Base-by-base conservation (phyloP, 2,113 vertebrate species). In the Rhineura floridana region DNA sequence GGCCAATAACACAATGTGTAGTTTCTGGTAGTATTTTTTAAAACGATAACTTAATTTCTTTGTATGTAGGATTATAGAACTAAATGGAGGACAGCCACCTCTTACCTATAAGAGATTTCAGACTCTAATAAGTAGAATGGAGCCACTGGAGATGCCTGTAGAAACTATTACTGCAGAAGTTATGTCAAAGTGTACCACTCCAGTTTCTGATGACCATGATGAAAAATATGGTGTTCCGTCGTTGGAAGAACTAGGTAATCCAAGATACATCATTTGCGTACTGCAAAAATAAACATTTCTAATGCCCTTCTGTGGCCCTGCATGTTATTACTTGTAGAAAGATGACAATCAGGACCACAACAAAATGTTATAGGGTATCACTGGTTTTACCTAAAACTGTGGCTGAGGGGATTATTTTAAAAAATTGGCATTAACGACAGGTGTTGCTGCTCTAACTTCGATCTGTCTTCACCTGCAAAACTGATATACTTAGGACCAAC, bases 61-160 rank as follows among this genome's bases (percentile, higher is more conserved):
- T 46, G 78, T 90, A 33, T 42, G 89, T 52, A 99, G 99, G 97
- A 99, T 99, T 95, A 99, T 99, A 96, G 98, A 99, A 96, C 90
- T 98, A 79, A 99, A 99, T 90, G 98, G 98, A 77, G 98, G 98
- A 36, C 99, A 99, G 87, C 98, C 98, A 0, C 99, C 99, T 87
- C 97, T 99, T 85, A 99, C 99, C 72, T 99, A 99, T 93, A 99
- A 99, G 93, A 96, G 98, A 90, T 99, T 99, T 95, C 99, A 99
- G 96, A 98, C 98, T 69, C 97, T 99, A 0, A 98, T 99, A 95
- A 99, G 98, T 90, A 98, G 97, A 81, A 99, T 99, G 99, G 98
- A 99, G 3, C 96, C 98, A 0, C 95, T 99, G 91, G 98, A 98
- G 93, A 95, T 97, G 85, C 98, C 98, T 1, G 97, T 97, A 2